Evolutionary conservation across 1,140 invertebrate genomes (phyloP).

Genomic region (Plodia interpunctella): DNA sequence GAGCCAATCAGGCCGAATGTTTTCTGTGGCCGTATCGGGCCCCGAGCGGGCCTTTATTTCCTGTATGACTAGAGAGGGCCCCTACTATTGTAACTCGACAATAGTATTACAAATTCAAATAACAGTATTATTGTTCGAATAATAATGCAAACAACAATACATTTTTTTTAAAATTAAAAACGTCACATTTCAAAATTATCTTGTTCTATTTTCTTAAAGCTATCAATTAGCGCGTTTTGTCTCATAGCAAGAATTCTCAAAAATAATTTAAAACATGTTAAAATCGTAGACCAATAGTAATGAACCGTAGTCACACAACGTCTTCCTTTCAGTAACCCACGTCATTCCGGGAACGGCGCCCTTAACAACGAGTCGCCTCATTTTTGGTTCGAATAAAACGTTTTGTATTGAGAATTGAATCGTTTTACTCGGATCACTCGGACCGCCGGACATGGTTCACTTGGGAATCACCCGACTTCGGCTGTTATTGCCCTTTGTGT

Average conservation of each 20-base stretch:
- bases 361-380: conserved; percentile 37
- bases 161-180: not conserved
- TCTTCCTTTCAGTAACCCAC: conserved; percentile 32
- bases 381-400: conserved; percentile 48
- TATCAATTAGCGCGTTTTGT: too few relatives aligned
- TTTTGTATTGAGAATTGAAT: conserved; percentile 60
- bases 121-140: too few relatives aligned
- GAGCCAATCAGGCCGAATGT: conserved; percentile 66
- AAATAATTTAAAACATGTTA: not conserved
- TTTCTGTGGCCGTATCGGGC: conserved; percentile 54
- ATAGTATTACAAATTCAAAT: too few relatives aligned
- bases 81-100: conserved; percentile 28
- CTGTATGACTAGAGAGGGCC: conserved; percentile 37
- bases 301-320: conserved; percentile 22
- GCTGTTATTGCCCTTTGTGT: not conserved
- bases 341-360: conserved; percentile 43
- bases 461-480: conserved; percentile 2
- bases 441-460: not conserved
- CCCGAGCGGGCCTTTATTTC: conserved; percentile 57
- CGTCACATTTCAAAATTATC: too few relatives aligned
- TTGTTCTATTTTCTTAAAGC: too few relatives aligned
- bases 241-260: too few relatives aligned
- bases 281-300: conserved; percentile 23
- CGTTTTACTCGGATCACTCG: conserved; percentile 14
- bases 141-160: not conserved